These are phyloP conservation scores for Chironex yamaguchii DNA, from an alignment of 30 jellyfish, hydroid and myxozoan species.

Conservation along the genomic window DNA sequence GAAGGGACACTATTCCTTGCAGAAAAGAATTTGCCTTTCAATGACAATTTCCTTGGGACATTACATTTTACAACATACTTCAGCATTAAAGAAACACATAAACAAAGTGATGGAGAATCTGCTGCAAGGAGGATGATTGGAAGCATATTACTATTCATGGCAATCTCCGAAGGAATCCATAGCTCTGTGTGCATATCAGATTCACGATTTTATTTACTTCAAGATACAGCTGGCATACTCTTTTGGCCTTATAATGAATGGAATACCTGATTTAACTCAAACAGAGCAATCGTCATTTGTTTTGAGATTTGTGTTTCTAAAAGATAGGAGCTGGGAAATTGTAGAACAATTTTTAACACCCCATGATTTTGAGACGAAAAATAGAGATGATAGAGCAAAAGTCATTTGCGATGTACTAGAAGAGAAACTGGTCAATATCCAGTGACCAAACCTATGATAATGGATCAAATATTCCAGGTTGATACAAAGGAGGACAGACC, in stretches of 20 bases:
- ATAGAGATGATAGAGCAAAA: not conserved
- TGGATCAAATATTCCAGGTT: constrained; percentile 3
- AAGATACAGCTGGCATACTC: not conserved
- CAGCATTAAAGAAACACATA: no score
- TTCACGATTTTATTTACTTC: no score
- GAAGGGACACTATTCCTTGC: no score
- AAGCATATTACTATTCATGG: not conserved
- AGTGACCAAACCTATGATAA: not conserved
- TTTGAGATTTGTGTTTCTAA: not conserved
- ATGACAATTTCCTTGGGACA: no score
- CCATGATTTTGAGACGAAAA: not conserved
- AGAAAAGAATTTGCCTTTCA: no score
- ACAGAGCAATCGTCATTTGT: not conserved
- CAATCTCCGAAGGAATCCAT: not conserved
- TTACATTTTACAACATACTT: no score
- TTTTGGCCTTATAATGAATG: not conserved
- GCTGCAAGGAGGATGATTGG: no score
- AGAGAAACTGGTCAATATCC: not conserved
- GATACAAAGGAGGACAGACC: not conserved
- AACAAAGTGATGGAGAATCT: no score
- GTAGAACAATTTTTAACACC: not conserved
- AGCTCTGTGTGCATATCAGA: not conserved
- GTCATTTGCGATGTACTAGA: not conserved
- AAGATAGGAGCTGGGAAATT: not conserved
- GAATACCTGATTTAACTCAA: not conserved